Evolutionary conservation across 2,797 vertebrate genomes (phyloP), one percentile per base, ranked within the genome.

Genomic region (Hoplostethus atlanticus): DNA sequence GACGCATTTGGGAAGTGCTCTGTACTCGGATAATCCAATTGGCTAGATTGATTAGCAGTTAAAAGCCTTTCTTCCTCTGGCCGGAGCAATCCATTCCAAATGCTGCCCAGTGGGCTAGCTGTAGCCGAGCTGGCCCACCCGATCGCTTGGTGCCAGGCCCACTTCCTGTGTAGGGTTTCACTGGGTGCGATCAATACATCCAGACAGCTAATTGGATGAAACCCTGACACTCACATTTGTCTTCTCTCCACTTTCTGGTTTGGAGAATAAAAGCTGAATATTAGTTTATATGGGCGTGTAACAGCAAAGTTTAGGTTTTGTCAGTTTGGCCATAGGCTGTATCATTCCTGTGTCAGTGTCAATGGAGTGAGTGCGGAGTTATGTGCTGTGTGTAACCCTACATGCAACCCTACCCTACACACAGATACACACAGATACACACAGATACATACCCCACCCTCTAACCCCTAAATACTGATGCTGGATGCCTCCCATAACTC

Each of bases 131-230:
- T 79, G 82, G 79, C 65, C 79, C 84, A 79, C 72, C 64, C 81
- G 81, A 88, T 91, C 84, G 76, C 73, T 84, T 84, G 88, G 85
- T 92, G 92, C 91, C 90, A 90, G 89, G 87, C 79, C 73, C 64
- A 79, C 91, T 93, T 93, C 92, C 91, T 92, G 92, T 91, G 90
- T 92, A 87, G 87, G 83, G 76, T 94, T 92, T 94, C 90, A 93
- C 76, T 17, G 64, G 76, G 68, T 28, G 64, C 76, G 81, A 93
- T 94, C 93, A 66, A 94, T 94, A 90, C 86, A 76, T 73, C 79
- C 87, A 92, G 89, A 91, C 87, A 60, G 81, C 79, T 91, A 92
- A 93, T 91, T 89, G 89, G 90, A 93, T 92, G 83, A 21, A 21
- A 80, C 79, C 83, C 83, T 73, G 83, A 90, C 89, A 87, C 90